Evolutionary conservation across 2,797 vertebrate species (phyloP), one percentile per base, ranked within the genome.

Genomic region (Pseudomugil tenellus): DNA sequence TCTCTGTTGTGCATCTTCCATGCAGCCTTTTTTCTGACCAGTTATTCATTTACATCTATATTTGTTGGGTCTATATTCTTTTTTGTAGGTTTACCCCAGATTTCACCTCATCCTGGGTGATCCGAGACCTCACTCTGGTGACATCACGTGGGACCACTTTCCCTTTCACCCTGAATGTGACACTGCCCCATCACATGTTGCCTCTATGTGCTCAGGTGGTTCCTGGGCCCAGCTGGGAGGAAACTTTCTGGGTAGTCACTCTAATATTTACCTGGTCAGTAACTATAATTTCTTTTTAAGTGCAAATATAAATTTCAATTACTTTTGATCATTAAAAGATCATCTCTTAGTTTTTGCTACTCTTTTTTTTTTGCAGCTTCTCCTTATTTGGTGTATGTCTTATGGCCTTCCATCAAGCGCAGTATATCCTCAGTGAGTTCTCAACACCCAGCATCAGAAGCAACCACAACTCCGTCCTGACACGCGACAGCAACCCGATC

Each of bases 41-140:
- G 12, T 2, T 21, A 21, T 31, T 6, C 1, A 0, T 57, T 35
- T 35, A 0, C 29, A 29, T 29, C 29, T 29, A 29, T 29, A 29
- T 29, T 6, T 37, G 23, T 46, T 39, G 1, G 46, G 23, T 67
- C 2, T 60, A 2, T 61, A 49, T 12, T 57, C 12, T 58, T 5
- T 29, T 3, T 72, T 66, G 49, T 88, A 99, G 97, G 74, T 99
- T 99, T 87, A 98, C 97, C 31, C 98, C 98, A 26, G 98, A 99
- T 87, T 99, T 99, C 70, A 99, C 98, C 0, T 98, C 98, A 6
- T 99, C 98, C 0, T 99, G 98, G 98, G 96, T 99, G 67, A 98
- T 98, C 71, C 93, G 97, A 34, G 97, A 99, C 79, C 92, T 99
- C 76, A 95, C 95, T 0, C 86, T 99, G 53, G 92, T 97, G 61